phyloP scores from a whole-genome alignment of 2,888 invertebrate genomes.

The Dryadula phaetusa region DNA sequence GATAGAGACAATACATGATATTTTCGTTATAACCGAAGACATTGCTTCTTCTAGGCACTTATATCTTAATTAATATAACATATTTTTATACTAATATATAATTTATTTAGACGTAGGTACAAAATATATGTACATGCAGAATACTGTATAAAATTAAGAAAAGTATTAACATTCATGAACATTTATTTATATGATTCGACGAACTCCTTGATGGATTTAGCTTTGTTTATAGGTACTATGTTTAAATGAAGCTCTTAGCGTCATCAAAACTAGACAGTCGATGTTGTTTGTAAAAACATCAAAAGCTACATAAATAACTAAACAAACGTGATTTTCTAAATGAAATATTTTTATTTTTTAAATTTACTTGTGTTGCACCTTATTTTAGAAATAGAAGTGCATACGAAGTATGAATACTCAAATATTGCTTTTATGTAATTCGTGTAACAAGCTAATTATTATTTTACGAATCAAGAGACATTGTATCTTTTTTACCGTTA shows the following conservation, averaged over 20 bases:
- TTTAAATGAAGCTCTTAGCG: conserved; percentile 7
- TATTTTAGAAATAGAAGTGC: background rate
- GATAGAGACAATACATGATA: background rate
- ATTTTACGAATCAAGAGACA: no score
- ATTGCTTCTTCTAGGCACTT: no score
- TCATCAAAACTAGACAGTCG: background rate
- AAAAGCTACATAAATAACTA: conserved; percentile 21
- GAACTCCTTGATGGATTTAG: background rate
- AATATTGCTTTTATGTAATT: no score
- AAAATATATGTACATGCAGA: background rate
- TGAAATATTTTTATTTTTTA: background rate
- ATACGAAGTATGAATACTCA: no score
- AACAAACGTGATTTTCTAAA: conserved; percentile 21
- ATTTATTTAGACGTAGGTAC: no score
- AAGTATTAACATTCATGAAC: background rate
- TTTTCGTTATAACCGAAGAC: background rate
- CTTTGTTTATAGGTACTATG: conserved; percentile 7
- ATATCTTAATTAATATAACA: no score
- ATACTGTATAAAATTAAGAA: background rate
- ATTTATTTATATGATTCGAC: background rate
- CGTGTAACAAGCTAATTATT: no score
- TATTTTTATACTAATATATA: no score
- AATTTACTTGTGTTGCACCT: background rate
- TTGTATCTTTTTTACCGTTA: no score
- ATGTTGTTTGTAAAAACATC: conserved; percentile 10